These are phyloP conservation scores for Amia ocellicauda DNA, from an alignment of 2,113 vertebrate species.

Conservation along the genomic window DNA sequence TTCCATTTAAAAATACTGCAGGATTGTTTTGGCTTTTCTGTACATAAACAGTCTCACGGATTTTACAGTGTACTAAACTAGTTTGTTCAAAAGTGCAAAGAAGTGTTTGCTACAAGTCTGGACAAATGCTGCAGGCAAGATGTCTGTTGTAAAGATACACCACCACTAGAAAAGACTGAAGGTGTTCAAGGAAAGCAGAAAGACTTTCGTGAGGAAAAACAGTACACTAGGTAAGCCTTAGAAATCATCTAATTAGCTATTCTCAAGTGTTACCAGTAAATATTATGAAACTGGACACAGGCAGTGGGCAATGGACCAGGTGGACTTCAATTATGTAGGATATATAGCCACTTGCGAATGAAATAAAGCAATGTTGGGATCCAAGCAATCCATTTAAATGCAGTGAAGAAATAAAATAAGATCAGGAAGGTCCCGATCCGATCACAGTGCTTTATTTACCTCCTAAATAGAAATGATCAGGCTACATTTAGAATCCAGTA, in stretches of 20 bases:
- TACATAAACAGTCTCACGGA: slow-evolving; percentile 53
- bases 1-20: slow-evolving; percentile 70
- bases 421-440: slow-evolving; percentile 23
- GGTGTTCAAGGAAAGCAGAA: slow-evolving; percentile 31
- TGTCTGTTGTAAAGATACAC: slow-evolving; percentile 22
- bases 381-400: slow-evolving; percentile 26
- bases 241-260: no score
- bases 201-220: no score
- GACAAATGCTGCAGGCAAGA: slow-evolving; percentile 32
- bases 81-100: slow-evolving; percentile 63
- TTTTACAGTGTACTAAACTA: slow-evolving; percentile 58
- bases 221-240: slow-evolving; percentile 21
- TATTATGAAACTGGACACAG: not conserved
- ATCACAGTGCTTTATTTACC: slow-evolving; percentile 38
- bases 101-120: slow-evolving; percentile 31
- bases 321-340: slow-evolving; percentile 22
- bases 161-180: slow-evolving; percentile 48
- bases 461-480: slow-evolving; percentile 32
- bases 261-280: not conserved
- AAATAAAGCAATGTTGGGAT: slow-evolving; percentile 23
- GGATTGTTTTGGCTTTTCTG: slow-evolving; percentile 46
- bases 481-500: slow-evolving; percentile 34
- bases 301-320: slow-evolving; percentile 20
- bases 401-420: slow-evolving; percentile 16
- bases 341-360: slow-evolving; percentile 44